Conservation (phyloP, 2,113 vertebrate genomes). For the Danionella cerebrum region DNA sequence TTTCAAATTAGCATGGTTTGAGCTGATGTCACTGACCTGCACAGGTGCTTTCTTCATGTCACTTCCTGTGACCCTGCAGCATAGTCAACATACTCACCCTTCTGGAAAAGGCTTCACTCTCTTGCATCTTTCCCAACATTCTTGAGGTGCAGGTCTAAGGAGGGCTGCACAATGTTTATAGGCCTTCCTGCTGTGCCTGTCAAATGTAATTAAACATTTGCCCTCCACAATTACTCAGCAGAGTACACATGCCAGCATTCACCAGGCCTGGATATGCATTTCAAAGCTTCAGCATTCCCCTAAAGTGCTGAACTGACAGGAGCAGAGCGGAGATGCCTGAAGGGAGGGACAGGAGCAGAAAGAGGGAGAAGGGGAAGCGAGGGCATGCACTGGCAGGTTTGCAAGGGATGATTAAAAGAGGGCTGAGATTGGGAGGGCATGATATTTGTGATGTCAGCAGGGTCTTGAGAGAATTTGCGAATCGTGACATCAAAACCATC, state of each 20-base stretch:
- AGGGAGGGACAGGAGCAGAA: conserved; percentile 53
- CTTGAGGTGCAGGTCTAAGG: conserved; percentile 50
- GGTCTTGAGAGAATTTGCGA: conserved; percentile 39
- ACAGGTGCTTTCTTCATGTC: conserved; percentile 76
- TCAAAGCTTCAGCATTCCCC: conserved; percentile 87
- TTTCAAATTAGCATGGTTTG: conserved; percentile 85
- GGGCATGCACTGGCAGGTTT: conserved; percentile 73
- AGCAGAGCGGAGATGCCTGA: conserved; percentile 69
- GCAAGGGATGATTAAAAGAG: conserved; percentile 83
- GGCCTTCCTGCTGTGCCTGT: conserved; percentile 89
- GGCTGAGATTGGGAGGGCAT: conserved; percentile 1
- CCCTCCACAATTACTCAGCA: conserved; percentile 93
- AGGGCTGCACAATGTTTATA: conserved; percentile 69
- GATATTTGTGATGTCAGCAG: conserved; percentile 40
- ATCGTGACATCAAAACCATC: conserved; percentile 49
- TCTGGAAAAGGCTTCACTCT: neutral
- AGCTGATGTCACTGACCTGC: conserved; percentile 73
- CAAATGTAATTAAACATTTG: conserved; percentile 99
- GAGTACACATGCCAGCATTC: conserved; percentile 88
- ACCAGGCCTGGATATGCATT: conserved; percentile 88
- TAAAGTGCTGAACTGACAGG: conserved; percentile 92
- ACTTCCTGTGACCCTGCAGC: conserved; percentile 65
- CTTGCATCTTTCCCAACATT: neutral
- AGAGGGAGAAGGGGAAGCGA: conserved; percentile 11
- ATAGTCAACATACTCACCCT: neutral